These are phyloP conservation scores for Parasteatoda lunata DNA, from an alignment of 2,888 invertebrate genomes.

Conservation along the genomic window DNA sequence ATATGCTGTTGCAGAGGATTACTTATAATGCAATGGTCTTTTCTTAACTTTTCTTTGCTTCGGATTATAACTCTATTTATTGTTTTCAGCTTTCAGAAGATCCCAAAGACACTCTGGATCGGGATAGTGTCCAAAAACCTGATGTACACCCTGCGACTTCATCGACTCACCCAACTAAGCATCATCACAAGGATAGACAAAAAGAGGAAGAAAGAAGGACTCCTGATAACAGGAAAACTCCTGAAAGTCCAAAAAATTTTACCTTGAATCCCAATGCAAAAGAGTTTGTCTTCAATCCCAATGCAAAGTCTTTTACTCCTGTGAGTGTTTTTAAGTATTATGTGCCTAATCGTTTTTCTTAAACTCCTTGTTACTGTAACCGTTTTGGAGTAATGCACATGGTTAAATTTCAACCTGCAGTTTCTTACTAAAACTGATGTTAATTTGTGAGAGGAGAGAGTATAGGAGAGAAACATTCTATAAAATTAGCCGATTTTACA, in stretches of 20 bases:
- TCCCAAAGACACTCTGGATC: constrained; percentile 37
- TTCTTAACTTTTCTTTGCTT: too few relatives aligned
- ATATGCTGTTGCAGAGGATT: too few relatives aligned
- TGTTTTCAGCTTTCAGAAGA: constrained; percentile 13
- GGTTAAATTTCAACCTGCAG: too few relatives aligned
- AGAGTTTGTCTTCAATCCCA: constrained; percentile 90
- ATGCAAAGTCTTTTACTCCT: constrained; percentile 89
- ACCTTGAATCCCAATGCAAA: constrained; percentile 91
- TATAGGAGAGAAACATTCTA: too few relatives aligned
- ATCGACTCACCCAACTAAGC: constrained; percentile 22
- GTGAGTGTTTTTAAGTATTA: constrained; percentile 40
- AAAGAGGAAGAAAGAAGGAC: constrained; percentile 59
- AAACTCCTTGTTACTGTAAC: background rate
- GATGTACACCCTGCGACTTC: constrained; percentile 29
- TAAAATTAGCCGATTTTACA: too few relatives aligned
- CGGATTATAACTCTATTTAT: too few relatives aligned
- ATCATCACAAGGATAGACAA: constrained; percentile 39
- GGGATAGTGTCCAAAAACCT: constrained; percentile 32
- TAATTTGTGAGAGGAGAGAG: too few relatives aligned
- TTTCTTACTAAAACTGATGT: too few relatives aligned
- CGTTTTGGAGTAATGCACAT: too few relatives aligned
- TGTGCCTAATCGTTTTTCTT: too few relatives aligned
- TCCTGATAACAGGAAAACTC: constrained; percentile 48
- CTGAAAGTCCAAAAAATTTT: constrained; percentile 81
- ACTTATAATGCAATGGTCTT: too few relatives aligned